Evolutionary conservation across 2,797 vertebrate genomes (phyloP), one percentile per base, ranked within the genome.

Genomic region (Fistularia commersonii): DNA sequence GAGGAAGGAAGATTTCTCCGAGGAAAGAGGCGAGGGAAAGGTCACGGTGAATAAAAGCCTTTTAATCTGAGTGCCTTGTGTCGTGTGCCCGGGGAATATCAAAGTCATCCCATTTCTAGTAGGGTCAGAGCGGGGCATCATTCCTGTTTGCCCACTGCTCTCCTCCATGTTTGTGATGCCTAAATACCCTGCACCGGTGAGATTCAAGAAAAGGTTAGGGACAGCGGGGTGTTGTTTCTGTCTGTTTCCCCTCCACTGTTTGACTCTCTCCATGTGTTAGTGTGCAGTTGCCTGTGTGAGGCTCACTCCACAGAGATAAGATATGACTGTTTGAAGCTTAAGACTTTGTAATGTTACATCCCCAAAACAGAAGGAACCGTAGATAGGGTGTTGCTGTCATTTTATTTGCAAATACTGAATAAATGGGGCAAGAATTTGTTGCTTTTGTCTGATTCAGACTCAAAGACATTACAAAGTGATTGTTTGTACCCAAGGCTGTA

Each of bases 41-140:
- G 90, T 90, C 86, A 86, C 36, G 50, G 69, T 74, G 80, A 88
- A 90, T 86, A 87, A 86, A 83, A 77, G 78, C 57, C 83, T 88
- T 90, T 90, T 87, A 88, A 86, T 89, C 83, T 62, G 57, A 80
- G 76, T 58, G 71, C 75, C 76, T 72, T 57, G 59, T 82, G 79
- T 81, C 71, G 65, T 74, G 77, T 69, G 76, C 66, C 67, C 55
- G 41, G 82, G 82, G 84, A 87, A 88, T 88, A 89, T 91, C 84
- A 89, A 85, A 88, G 87, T 81, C 77, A 71, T 77, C 67, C 71
- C 72, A 65, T 85, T 75, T 81, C 71, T 73, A 64, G 58, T 42
- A 66, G 72, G 84, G 81, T 86, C 81, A 81, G 67, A 61, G 38
- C 34, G 31, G 80, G 66, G 45, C 64, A 69, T 66, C 49, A 48